Evolutionary conservation across 2,888 invertebrate genomes (phyloP).

Genomic region (Drosophila longiperda): DNA sequence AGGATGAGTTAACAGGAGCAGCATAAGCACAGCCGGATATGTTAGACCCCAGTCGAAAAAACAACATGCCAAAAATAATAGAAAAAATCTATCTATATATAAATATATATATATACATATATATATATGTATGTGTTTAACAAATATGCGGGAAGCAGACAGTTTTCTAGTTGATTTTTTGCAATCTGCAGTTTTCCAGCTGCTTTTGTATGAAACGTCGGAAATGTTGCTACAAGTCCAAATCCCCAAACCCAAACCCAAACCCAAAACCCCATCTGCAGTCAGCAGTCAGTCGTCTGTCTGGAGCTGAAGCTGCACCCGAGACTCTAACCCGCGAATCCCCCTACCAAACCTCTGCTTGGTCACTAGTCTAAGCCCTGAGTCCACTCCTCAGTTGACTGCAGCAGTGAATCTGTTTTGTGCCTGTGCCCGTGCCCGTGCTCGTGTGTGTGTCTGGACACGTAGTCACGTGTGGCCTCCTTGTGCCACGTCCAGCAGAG

Average conservation of each 20-base stretch:
- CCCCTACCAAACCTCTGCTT: not conserved
- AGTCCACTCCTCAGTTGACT: constrained; percentile 28
- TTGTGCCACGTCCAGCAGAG: constrained; percentile 46
- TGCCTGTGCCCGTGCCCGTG: constrained; percentile 6
- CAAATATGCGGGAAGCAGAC: constrained; percentile 63
- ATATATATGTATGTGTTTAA: constrained; percentile 47
- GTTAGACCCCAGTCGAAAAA: constrained; percentile 53
- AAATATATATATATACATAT: constrained; percentile 38
- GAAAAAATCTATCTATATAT: constrained; percentile 15
- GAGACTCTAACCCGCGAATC: constrained; percentile 29
- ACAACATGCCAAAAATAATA: constrained; percentile 17
- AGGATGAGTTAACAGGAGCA: not conserved
- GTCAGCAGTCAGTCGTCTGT: constrained; percentile 38
- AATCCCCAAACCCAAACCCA: constrained; percentile 17
- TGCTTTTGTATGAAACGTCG: constrained; percentile 73
- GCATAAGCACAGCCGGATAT: constrained; percentile 52
- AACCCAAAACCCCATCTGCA: constrained; percentile 4
- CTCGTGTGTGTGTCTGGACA: constrained; percentile 48
- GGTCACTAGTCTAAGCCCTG: not conserved
- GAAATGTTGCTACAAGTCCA: constrained; percentile 72
- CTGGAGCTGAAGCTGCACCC: constrained; percentile 58
- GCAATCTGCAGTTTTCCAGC: constrained; percentile 75
- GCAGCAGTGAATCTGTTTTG: constrained; percentile 20
- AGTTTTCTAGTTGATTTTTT: constrained; percentile 75
- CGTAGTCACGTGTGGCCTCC: constrained; percentile 52